Conservation (phyloP, 2,888 invertebrate species). For the Atrina japonica region DNA sequence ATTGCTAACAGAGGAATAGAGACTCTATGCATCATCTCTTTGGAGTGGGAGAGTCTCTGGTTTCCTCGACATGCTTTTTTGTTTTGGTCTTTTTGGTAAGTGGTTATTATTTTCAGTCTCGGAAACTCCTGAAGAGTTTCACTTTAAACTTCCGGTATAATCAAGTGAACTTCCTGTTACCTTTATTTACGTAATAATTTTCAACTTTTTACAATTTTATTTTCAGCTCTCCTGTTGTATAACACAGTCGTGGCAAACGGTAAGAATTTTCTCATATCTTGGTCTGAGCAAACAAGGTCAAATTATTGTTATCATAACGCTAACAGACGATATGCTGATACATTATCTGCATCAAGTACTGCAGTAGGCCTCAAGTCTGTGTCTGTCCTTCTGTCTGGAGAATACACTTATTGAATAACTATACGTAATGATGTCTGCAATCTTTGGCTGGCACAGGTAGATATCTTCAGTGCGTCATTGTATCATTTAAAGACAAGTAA, state of each 20-base stretch:
- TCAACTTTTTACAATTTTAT: slow-evolving; percentile 32
- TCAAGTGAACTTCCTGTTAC: slow-evolving; percentile 62
- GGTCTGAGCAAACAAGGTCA: too few species aligned
- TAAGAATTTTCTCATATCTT: slow-evolving; percentile 48
- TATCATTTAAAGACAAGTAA: too few species aligned
- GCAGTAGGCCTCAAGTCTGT: too few species aligned
- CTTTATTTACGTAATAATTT: slow-evolving; percentile 28
- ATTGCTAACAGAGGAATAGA: slow-evolving; percentile 44
- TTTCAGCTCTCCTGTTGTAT: slow-evolving; percentile 71
- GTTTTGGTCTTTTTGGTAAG: slow-evolving; percentile 73
- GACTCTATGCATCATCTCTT: slow-evolving; percentile 62
- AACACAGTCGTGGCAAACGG: slow-evolving; percentile 71
- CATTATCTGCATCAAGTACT: too few species aligned
- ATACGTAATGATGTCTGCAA: too few species aligned
- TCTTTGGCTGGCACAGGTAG: too few species aligned
- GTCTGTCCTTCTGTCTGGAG: too few species aligned
- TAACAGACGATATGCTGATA: too few species aligned
- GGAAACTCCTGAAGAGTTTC: slow-evolving; percentile 25
- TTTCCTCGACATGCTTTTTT: slow-evolving; percentile 71
- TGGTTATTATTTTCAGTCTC: slow-evolving; percentile 8
- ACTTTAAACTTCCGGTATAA: slow-evolving; percentile 55
- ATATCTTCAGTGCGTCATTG: too few species aligned
- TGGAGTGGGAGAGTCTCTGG: slow-evolving; percentile 59
- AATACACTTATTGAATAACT: too few species aligned
- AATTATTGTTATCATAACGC: too few species aligned